Evolutionary conservation across 2,888 invertebrate species (phyloP).

Genomic region (Microctonus hyperodae): DNA sequence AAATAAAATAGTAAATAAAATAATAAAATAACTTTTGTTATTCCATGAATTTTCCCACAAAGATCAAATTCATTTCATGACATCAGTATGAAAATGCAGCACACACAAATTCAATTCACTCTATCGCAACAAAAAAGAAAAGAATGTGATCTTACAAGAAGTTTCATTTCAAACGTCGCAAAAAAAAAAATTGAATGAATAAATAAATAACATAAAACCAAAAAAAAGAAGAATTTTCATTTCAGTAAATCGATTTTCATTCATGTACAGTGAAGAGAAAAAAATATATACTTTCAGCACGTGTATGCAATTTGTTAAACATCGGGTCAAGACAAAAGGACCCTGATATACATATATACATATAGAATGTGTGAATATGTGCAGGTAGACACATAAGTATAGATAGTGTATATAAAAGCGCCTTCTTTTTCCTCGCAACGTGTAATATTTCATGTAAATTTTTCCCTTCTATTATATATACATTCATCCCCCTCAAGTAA

Average conservation of each 20-base stretch:
- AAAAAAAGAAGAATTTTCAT: not conserved
- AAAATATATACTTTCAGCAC: not conserved
- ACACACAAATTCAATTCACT: no score
- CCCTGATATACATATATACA: not conserved
- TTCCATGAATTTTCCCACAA: no score
- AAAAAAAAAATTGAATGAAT: not conserved
- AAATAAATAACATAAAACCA: not conserved
- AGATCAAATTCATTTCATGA: no score
- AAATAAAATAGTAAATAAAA: no score
- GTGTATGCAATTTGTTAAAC: constrained; percentile 16
- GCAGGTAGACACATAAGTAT: not conserved
- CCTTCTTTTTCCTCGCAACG: not conserved
- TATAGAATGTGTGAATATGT: not conserved
- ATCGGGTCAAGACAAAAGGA: constrained; percentile 5
- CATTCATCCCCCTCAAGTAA: constrained; percentile 1
- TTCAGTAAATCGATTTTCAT: not conserved
- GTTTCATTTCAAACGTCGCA: no score
- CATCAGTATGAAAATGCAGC: no score
- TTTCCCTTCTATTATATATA: not conserved
- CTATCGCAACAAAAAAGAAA: no score
- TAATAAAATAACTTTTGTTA: no score
- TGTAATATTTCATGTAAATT: constrained; percentile 17
- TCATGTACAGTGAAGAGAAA: not conserved
- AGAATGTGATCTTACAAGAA: no score
- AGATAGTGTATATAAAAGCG: not conserved